Evolutionary conservation across 2,888 invertebrate genomes (phyloP), one percentile per base, ranked within the genome.

Genomic region (Noctua comes): DNA sequence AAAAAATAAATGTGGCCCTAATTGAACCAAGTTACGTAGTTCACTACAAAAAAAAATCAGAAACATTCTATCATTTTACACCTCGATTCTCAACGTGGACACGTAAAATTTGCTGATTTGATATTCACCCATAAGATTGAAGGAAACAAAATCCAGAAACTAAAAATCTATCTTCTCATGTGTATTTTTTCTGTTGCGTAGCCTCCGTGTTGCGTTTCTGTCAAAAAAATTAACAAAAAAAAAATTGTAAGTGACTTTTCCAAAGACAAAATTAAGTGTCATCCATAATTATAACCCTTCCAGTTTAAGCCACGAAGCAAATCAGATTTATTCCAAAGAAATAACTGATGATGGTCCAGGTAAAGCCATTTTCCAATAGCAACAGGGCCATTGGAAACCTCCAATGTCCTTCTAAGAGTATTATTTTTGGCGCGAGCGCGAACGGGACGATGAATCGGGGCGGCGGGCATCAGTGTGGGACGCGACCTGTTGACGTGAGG

Each of bases 371-470:
- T 95, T 95, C 95, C 95, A 94, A 95, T 95, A 94, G 93, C 93
- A 93, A 94, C 93, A 93, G 93, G 94, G 94, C 93, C 93, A 94
- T 94, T 93, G 94, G 93, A 93, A 94, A 92, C 92, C 94, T 92
- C 88, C 91, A 88, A 92, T 95, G 95, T 95, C 95, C 96, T 95
- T 93, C 94, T 93, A 91, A 91, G 93, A 91, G 93, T 93, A 95
- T 95, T 96, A 96, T 96, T 96, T 96, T 96, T 95, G 96, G 96
- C 95, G 95, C 95, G 95, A 95, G 96, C 96, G 95, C 93, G 94
- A 89, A 91, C 92, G 93, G 93, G 92, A 88, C 91, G 91, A 62
- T 85, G 87, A 89, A 88, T 89, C 90, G 92, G 91, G 93, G 93
- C 92, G 90, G 90, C 86, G 80, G 86, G 76, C 86, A 88, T 87